phyloP scores from a whole-genome alignment of 2,113 vertebrate species.

The Corythornis madagascariensis region DNA sequence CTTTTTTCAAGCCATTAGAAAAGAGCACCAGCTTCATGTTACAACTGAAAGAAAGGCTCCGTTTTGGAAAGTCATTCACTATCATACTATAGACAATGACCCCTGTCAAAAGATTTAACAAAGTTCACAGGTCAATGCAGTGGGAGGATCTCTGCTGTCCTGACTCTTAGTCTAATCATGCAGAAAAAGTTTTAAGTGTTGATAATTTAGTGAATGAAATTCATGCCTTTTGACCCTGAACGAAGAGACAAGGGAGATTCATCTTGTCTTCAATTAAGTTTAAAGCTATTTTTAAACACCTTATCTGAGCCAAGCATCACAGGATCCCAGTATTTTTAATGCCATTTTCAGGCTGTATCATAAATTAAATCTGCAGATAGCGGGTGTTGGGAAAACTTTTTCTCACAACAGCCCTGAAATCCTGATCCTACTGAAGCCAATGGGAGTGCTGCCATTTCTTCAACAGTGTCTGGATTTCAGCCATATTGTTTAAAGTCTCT shows the following conservation, averaged over 20 bases:
- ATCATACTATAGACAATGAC: slow-evolving; percentile 75
- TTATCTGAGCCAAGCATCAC: background rate
- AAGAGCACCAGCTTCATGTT: slow-evolving; percentile 65
- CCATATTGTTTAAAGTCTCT: slow-evolving; percentile 36
- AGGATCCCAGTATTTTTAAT: background rate
- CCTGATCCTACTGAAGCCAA: background rate
- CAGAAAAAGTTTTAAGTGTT: slow-evolving; percentile 78
- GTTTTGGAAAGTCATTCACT: slow-evolving; percentile 71
- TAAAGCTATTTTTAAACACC: slow-evolving; percentile 35
- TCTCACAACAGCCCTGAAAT: slow-evolving; percentile 1
- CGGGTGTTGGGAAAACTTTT: slow-evolving; percentile 20
- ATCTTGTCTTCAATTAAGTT: slow-evolving; percentile 68
- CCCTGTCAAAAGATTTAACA: slow-evolving; percentile 83
- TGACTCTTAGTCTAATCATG: slow-evolving; percentile 78
- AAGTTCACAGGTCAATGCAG: slow-evolving; percentile 81
- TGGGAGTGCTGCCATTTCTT: slow-evolving; percentile 46
- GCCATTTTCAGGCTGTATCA: background rate
- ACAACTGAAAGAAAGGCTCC: slow-evolving; percentile 64
- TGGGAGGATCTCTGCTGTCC: slow-evolving; percentile 72
- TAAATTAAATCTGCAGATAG: slow-evolving; percentile 41
- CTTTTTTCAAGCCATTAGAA: slow-evolving; percentile 47
- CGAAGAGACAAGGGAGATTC: slow-evolving; percentile 51
- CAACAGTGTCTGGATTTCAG: slow-evolving; percentile 32
- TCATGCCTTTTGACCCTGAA: slow-evolving; percentile 75
- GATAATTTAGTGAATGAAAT: slow-evolving; percentile 73